Evolutionary conservation across 2,888 invertebrate genomes (phyloP).

Genomic region (Calliphora vomitoria): DNA sequence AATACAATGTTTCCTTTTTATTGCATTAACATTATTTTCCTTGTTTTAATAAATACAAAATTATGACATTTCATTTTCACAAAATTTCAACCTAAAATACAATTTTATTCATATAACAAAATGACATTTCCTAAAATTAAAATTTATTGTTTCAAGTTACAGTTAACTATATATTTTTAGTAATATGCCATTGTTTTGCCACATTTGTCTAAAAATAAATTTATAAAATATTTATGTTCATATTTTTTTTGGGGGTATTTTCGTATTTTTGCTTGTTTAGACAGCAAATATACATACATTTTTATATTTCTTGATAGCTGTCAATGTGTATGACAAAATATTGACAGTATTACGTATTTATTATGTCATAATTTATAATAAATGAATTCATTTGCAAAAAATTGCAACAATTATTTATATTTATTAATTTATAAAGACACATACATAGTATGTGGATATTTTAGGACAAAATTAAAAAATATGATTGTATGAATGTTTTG

Average conservation of each 20-base stretch:
- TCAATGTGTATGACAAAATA: conserved; percentile 79
- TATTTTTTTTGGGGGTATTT: neutral
- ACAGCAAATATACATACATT: conserved; percentile 18
- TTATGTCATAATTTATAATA: conserved; percentile 61
- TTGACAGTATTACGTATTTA: conserved; percentile 77
- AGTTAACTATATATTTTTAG: neutral
- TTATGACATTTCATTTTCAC: too few relatives aligned
- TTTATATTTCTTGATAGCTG: conserved; percentile 77
- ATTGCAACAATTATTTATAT: conserved; percentile 7
- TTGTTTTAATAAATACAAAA: too few relatives aligned
- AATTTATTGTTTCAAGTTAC: conserved; percentile 8
- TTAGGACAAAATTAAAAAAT: neutral
- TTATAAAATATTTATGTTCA: conserved; percentile 32
- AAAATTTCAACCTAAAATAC: too few relatives aligned
- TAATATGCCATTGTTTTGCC: conserved; percentile 29
- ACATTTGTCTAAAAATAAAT: conserved; percentile 48
- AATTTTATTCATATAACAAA: neutral
- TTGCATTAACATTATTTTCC: too few relatives aligned
- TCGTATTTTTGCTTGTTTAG: conserved; percentile 30
- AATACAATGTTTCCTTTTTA: too few relatives aligned
- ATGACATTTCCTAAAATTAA: neutral
- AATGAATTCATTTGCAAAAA: conserved; percentile 48
- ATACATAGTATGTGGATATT: neutral
- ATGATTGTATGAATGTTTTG: neutral
- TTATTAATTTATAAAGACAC: neutral